Base-by-base conservation (phyloP, 2,888 invertebrate species). In the Lacanobia oleracea region DNA sequence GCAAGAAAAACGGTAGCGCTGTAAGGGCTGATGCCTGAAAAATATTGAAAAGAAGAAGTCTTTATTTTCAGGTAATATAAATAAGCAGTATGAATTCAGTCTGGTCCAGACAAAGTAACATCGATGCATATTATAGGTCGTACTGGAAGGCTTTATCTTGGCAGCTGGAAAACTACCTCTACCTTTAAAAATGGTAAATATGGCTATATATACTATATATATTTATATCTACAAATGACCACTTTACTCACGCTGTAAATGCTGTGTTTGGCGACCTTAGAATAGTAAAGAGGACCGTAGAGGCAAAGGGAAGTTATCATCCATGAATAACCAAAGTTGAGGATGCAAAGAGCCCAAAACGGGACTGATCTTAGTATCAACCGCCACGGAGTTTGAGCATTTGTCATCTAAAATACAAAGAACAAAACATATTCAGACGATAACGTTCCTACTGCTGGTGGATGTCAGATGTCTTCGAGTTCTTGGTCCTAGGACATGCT, bases 301-400 rank as follows among this genome's bases (percentile, higher is more conserved):
- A 93, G 88, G 65, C 95, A 93, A 18, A 96, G 43, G 1, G 95
- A 88, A 68, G 93, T 93, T 27, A 95, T 94, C 89, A 95, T 94
- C 95, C 95, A 96, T n/a, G 94, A 88, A 71, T 95, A 96, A 53
- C 95, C 95, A 82, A 94, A 95, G 79, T 95, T 95, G 50, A 96
- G 86, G 56, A 91, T 89, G 65, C 95, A 95, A 6, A 96, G 84
- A 14, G 94, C 89, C 95, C 95, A 96, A 85, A 95, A 94, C 0
- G 95, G 89, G 1, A 89, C 84, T 1, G 95, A 96, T 82, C 87
- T 92, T 18, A 96, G 68, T 71, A 96, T 95, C 9, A 90, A 71
- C 59, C 84, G 89, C 95, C 95, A 95, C 0, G 95, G 95, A 9
- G 94, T 89, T 82, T 92, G 91, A 9, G 91, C 87, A 77, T 95